These are phyloP conservation scores for Fratercula arctica DNA, from an alignment of 2,797 vertebrate species.

Conservation along the genomic window DNA sequence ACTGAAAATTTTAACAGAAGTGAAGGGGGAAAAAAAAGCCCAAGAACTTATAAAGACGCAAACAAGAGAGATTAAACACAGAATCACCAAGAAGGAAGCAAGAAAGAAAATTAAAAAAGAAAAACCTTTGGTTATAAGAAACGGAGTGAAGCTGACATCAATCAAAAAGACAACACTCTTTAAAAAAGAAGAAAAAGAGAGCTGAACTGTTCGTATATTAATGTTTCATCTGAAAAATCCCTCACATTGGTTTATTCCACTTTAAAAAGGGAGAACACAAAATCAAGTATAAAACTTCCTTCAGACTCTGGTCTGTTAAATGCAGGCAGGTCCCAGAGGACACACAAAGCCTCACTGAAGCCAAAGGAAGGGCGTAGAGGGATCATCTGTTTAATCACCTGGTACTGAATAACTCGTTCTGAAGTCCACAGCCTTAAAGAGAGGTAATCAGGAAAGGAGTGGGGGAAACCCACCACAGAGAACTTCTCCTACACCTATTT, in stretches of 20 bases:
- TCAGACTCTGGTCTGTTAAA: neutral
- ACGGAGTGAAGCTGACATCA: neutral
- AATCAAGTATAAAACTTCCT: neutral
- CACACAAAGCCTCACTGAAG: neutral
- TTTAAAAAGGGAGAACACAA: neutral
- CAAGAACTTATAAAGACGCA: neutral
- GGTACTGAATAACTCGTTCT: neutral
- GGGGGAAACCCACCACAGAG: too few relatives aligned
- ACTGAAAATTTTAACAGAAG: neutral
- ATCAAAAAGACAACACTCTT: neutral
- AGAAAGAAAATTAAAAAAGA: neutral
- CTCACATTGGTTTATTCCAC: neutral
- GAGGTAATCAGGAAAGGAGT: fast-evolving
- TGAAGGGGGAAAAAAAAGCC: neutral
- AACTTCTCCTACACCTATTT: neutral
- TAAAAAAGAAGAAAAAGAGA: neutral
- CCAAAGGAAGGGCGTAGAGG: neutral
- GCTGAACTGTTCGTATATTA: neutral
- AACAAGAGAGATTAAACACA: neutral
- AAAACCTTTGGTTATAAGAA: neutral
- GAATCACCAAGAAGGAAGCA: neutral
- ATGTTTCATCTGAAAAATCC: neutral
- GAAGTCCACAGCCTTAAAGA: neutral
- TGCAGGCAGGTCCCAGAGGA: neutral
- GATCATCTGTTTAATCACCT: neutral